Base-by-base conservation (phyloP, 2,888 invertebrate species). In the Syritta pipiens region DNA sequence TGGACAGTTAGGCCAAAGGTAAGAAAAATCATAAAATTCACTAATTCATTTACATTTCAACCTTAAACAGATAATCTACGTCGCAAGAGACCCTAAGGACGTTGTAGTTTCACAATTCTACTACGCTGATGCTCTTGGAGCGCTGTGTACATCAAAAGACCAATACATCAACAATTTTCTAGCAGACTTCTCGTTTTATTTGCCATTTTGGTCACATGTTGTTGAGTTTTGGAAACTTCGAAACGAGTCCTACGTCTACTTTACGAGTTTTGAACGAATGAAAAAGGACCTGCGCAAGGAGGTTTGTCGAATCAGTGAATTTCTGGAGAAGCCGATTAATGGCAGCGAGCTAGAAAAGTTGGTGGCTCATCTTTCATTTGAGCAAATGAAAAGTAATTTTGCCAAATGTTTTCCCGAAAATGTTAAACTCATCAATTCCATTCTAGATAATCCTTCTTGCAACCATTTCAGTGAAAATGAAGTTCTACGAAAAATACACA, bases 11-110 rank as follows among this genome's bases (percentile, higher is more conserved):
- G n/a, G n/a, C n/a, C n/a, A n/a, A n/a, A n/a, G n/a, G n/a, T n/a
- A n/a, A n/a, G n/a, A n/a, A n/a, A n/a, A n/a, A n/a, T n/a, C n/a
- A n/a, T n/a, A n/a, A n/a, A n/a, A n/a, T n/a, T n/a, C n/a, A n/a
- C n/a, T n/a, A n/a, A n/a, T n/a, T n/a, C n/a, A n/a, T n/a, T n/a
- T n/a, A n/a, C n/a, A n/a, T n/a, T n/a, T n/a, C n/a, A n/a, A n/a
- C n/a, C n/a, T n/a, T n/a, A n/a, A n/a, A n/a, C n/a, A 93, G 91
- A 90, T 95, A 20, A 91, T 96, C 35, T 96, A 96, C 84, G 92
- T 96, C 0, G 94, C 94, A 0, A 90, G 96, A 75, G 95, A 96
- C 87, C 95, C 96, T 0, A 93, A 95, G 86, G 96, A 96, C 86
- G 93, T 94, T 0, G 92, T 92, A 0, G 93, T 96, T 0, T 96